These are phyloP conservation scores for Rhipidura dahli DNA, from an alignment of 2,113 vertebrate genomes.

Conservation along the genomic window DNA sequence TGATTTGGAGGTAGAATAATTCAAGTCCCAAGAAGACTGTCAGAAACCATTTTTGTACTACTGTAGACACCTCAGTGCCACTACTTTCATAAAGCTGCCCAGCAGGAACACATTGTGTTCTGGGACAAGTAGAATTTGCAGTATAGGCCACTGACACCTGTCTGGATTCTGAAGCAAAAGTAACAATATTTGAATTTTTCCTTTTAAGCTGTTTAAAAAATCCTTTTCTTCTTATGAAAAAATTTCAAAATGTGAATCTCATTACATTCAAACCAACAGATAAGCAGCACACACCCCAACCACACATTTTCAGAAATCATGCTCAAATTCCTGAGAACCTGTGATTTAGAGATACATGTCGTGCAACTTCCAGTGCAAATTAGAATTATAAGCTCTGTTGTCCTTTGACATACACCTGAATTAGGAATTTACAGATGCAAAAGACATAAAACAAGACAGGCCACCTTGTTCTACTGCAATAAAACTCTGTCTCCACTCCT, in stretches of 20 bases:
- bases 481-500: neutral
- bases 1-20: neutral
- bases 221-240: neutral
- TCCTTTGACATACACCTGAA: neutral
- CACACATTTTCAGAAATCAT: rapidly evolving
- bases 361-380: neutral
- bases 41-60: neutral
- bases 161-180: neutral
- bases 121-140: neutral
- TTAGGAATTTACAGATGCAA: neutral
- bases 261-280: neutral
- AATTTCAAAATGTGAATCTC: neutral
- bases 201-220: neutral
- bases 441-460: neutral
- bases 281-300: neutral
- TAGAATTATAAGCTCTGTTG: neutral
- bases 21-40: neutral
- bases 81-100: neutral
- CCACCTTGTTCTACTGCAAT: neutral
- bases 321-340: neutral
- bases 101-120: neutral
- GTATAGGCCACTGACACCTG: neutral
- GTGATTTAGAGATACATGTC: neutral
- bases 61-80: neutral
- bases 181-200: neutral